phyloP scores from a whole-genome alignment of 2,888 invertebrate species.

The Drosophila barbarae region DNA sequence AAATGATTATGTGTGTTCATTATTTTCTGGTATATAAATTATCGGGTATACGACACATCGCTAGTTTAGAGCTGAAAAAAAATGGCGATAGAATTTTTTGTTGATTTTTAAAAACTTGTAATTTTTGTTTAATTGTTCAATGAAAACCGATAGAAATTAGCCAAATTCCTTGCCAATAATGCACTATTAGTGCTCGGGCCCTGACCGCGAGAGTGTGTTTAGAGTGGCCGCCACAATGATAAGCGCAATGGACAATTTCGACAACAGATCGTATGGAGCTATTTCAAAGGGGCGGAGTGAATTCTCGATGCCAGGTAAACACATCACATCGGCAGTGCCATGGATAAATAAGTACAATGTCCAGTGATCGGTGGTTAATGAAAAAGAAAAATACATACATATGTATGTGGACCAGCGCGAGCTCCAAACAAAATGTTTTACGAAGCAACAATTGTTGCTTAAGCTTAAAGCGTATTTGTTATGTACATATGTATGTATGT shows the following conservation, averaged over 20 bases:
- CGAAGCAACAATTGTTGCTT: slow-evolving; percentile 52
- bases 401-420: slow-evolving; percentile 8
- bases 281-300: slow-evolving; percentile 78
- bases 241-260: slow-evolving; percentile 77
- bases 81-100: slow-evolving; percentile 58
- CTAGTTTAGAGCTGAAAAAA: slow-evolving; percentile 52
- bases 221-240: slow-evolving; percentile 71
- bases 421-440: slow-evolving; percentile 14
- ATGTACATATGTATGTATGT: slow-evolving; percentile 3
- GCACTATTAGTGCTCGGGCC: slow-evolving; percentile 53
- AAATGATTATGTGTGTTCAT: background rate
- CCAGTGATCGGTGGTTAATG: background rate
- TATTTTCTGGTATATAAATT: background rate
- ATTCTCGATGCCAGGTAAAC: slow-evolving; percentile 79
- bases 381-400: background rate
- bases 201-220: slow-evolving; percentile 42
- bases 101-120: slow-evolving; percentile 49
- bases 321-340: slow-evolving; percentile 2
- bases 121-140: slow-evolving; percentile 55
- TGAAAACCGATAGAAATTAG: slow-evolving; percentile 52
- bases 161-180: slow-evolving; percentile 41
- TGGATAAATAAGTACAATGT: background rate
- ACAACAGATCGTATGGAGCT: slow-evolving; percentile 79
- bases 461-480: slow-evolving; percentile 47
- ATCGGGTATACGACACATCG: slow-evolving; percentile 1